Evolutionary conservation across 1,140 invertebrate genomes (phyloP), one percentile per base, ranked within the genome.

Genomic region (Drosophila ficusphila): DNA sequence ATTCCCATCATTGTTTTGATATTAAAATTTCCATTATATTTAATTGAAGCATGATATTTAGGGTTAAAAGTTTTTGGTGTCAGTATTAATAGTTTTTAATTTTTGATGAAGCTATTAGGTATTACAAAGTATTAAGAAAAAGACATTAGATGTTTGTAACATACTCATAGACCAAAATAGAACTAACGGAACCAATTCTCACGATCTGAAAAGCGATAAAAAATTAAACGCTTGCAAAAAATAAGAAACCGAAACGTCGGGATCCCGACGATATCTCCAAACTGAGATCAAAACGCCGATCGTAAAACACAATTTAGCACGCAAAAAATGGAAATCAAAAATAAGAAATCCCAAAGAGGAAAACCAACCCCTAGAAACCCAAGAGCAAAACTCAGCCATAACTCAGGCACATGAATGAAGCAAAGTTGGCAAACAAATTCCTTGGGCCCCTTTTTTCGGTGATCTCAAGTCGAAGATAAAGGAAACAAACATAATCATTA

Each of bases 371-470:
- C 65, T 64, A 54, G 44, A 86, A 86, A 69, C 72, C 81, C 72
- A 48, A 58, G 60, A 33, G n/a, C 18, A 25, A 65, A 58, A 46
- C n/a, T n/a, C n/a, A n/a, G 34, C 62, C 81, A 86, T 81, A 86
- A 81, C 77, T 86, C 76, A 62, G 39, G 62, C 81, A 86, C 75
- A 86, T 88, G 81, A 76, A 88, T 86, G 81, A 71, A 61, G 48
- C 42, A 76, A 74, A 81, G 81, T 86, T 86, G 33, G 62, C 76
- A 88, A 81, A 86, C 76, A 81, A 76, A 88, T 73, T 75, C 27
- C 34, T 41, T 56, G 19, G 29, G 31, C 75, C 52, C 27, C 42
- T 46, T n/a, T n/a, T n/a, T n/a, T 38, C 9, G 29, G 12, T 44
- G 82, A 86, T 86, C 83, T 61, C 56, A 14, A 71, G 78, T 29